Evolutionary conservation across 2,113 vertebrate genomes (phyloP).

Genomic region (Platichthys flesus): DNA sequence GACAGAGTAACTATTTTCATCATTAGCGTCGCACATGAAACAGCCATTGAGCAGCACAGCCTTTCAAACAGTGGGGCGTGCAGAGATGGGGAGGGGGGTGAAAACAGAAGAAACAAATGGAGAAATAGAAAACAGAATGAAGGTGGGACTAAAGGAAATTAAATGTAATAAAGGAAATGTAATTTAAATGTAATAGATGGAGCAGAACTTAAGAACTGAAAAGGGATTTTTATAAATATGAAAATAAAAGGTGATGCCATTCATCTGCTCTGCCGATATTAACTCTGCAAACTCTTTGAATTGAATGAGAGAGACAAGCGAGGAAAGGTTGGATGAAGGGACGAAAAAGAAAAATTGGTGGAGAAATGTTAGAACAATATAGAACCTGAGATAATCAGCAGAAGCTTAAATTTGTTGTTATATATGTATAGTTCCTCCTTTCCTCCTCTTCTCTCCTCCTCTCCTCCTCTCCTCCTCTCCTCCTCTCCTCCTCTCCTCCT

Average conservation of each 20-base stretch:
- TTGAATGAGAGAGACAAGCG: no score
- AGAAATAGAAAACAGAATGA: background rate
- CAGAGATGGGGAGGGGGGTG: background rate
- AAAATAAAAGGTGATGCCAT: no score
- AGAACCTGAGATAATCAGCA: conserved; percentile 40
- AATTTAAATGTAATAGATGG: no score
- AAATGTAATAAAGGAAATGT: no score
- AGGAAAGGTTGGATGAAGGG: conserved; percentile 2
- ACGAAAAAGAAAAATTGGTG: background rate
- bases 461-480: conserved; percentile 12
- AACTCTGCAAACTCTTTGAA: no score
- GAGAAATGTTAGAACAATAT: conserved; percentile 25
- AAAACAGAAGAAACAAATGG: background rate
- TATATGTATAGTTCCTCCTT: background rate
- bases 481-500: conserved; percentile 30
- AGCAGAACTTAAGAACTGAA: background rate
- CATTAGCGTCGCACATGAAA: conserved; percentile 61
- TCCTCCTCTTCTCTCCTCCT: conserved; percentile 1
- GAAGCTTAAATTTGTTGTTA: conserved; percentile 29
- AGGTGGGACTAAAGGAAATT: no score
- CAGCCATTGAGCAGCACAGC: conserved; percentile 27
- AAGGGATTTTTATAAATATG: background rate
- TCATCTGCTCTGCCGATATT: no score
- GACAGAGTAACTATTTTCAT: conserved; percentile 55
- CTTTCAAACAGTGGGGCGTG: conserved; percentile 38